Conservation (phyloP, 2,797 vertebrate species). For the Threskiornis aethiopicus region DNA sequence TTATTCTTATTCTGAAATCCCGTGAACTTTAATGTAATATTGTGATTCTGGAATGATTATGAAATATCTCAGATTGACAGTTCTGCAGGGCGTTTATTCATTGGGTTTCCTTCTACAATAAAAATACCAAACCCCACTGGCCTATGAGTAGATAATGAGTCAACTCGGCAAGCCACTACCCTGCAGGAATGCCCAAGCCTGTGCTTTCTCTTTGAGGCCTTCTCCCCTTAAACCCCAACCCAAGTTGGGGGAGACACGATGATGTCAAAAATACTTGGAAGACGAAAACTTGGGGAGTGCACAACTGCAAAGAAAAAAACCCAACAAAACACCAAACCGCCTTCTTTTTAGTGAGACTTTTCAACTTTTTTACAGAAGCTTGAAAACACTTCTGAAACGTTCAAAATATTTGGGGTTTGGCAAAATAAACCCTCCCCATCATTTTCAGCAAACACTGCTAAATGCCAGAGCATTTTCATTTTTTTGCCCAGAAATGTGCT, state of each 20-base stretch:
- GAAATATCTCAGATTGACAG: not conserved
- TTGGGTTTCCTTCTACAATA: not conserved
- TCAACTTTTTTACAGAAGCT: not conserved
- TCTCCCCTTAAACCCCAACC: not conserved
- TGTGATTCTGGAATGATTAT: not conserved
- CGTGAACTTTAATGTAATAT: not conserved
- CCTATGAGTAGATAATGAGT: not conserved
- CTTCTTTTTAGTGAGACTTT: not conserved
- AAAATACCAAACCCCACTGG: not conserved
- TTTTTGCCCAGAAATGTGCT: not conserved
- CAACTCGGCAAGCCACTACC: not conserved
- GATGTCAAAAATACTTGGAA: not conserved
- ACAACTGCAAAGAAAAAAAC: not conserved
- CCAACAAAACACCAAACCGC: not conserved
- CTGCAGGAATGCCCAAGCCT: not conserved
- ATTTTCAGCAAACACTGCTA: not conserved
- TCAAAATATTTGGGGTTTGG: constrained; percentile 40
- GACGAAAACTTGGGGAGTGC: not conserved
- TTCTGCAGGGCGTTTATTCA: not conserved
- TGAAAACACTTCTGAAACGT: not conserved
- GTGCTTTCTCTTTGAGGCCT: not conserved
- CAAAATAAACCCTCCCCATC: not conserved
- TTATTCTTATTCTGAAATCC: not conserved
- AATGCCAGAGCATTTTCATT: not conserved
- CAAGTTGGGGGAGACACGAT: not conserved